Percentiles rank a stretch among this genome's conserved stretches.
These are phyloP conservation scores for Ectemnius continuus DNA, from an alignment of 2,888 invertebrate species.

Conservation along the genomic window DNA sequence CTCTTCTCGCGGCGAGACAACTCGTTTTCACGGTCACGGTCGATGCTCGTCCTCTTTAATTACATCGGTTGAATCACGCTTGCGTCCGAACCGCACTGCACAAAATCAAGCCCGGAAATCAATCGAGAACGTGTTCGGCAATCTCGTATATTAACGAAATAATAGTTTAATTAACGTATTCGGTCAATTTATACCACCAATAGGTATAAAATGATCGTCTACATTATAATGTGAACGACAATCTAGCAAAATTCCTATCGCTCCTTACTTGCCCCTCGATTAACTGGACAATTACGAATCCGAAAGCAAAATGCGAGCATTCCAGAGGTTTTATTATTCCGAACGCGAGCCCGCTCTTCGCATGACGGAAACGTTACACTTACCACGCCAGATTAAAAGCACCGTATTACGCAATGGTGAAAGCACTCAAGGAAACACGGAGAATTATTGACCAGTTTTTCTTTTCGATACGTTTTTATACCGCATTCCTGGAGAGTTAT, in stretches of 20 bases:
- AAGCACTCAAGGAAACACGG: conserved; percentile 60
- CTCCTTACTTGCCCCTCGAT: too few relatives aligned
- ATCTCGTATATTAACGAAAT: too few relatives aligned
- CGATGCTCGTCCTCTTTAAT: conserved; percentile 64
- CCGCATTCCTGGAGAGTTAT: too few relatives aligned
- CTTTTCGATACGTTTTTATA: too few relatives aligned
- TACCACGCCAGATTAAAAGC: conserved; percentile 61
- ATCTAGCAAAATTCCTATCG: too few relatives aligned
- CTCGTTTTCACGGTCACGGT: conserved; percentile 65
- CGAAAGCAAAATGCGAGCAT: conserved; percentile 33
- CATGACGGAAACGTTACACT: conserved; percentile 73
- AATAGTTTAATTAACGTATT: too few relatives aligned
- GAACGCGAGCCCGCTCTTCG: conserved; percentile 19
- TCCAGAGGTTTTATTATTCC: conserved; percentile 56
- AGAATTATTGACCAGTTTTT: conserved; percentile 62
- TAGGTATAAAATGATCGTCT: too few relatives aligned
- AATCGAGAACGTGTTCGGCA: too few relatives aligned
- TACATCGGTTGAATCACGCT: conserved; percentile 55
- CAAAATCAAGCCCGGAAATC: too few relatives aligned
- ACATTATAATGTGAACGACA: too few relatives aligned
- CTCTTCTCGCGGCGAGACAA: conserved; percentile 9
- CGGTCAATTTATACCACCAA: too few relatives aligned
- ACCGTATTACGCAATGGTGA: conserved; percentile 70
- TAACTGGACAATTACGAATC: neutral
- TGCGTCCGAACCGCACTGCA: conserved; percentile 12